A percentile compares a stretch with the other conserved stretches of the same genome.
Conservation (phyloP, 2,113 vertebrate genomes). For the Rhea pennata region DNA sequence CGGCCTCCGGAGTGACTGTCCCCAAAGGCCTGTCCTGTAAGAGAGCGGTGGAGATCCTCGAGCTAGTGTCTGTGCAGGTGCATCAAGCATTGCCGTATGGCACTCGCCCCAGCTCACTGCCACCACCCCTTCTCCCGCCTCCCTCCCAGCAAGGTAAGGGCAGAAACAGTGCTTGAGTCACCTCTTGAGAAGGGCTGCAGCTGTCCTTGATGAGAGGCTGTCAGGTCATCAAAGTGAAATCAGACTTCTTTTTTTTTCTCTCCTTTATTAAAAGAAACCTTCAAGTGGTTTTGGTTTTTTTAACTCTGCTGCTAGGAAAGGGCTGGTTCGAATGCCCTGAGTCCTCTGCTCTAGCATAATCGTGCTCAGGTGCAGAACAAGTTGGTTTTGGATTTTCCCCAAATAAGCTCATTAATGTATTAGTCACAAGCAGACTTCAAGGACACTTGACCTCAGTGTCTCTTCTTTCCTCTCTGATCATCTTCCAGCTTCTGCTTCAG, state of each 20-base stretch:
- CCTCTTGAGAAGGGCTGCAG: neutral
- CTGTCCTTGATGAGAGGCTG: neutral
- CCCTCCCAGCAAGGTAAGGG: neutral
- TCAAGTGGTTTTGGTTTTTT: neutral
- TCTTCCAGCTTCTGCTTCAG: constrained; percentile 68
- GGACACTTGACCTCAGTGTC: constrained; percentile 67
- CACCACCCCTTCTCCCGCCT: neutral
- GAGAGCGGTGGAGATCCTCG: neutral
- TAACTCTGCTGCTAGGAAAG: neutral
- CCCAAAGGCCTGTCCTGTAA: neutral
- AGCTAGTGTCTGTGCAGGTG: neutral
- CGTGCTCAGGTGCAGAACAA: constrained; percentile 55
- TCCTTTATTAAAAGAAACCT: neutral
- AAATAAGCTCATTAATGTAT: constrained; percentile 59
- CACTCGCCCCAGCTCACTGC: neutral
- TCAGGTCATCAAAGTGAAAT: neutral
- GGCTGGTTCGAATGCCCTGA: neutral
- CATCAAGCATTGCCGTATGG: no score
- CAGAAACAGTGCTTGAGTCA: neutral
- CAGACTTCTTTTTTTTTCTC: neutral
- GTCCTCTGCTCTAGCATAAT: neutral
- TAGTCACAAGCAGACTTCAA: constrained; percentile 66
- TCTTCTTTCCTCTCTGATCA: constrained; percentile 66
- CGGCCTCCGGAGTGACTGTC: fast-evolving
- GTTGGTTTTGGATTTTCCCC: constrained; percentile 59